A percentile compares a stretch with the other conserved stretches of the same genome.
phyloP scores from a whole-genome alignment of 1,140 invertebrate species.

The Temnothorax longispinosus region DNA sequence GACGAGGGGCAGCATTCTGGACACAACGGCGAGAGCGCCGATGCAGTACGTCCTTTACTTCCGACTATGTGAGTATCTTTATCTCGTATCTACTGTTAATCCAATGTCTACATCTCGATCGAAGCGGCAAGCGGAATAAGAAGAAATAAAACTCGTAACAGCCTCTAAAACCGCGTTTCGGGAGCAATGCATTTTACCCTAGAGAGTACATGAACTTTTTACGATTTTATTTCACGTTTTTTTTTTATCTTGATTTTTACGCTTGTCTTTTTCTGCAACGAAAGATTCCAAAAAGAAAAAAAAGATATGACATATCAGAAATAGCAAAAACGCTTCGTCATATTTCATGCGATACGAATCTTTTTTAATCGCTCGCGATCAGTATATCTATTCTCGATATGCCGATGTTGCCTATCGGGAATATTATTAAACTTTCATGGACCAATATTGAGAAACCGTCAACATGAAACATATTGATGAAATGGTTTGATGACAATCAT shows the following conservation, averaged over 20 bases:
- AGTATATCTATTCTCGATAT: neutral
- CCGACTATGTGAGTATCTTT: slow-evolving; percentile 89
- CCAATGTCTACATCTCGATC: neutral
- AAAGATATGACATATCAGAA: neutral
- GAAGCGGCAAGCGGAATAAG: neutral
- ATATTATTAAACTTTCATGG: slow-evolving; percentile 11
- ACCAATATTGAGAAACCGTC: neutral
- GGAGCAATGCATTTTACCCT: neutral
- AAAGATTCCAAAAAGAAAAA: neutral
- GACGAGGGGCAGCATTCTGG: slow-evolving; percentile 93
- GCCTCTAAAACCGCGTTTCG: neutral
- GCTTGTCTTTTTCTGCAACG: neutral
- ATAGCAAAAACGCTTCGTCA: neutral
- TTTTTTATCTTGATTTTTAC: neutral
- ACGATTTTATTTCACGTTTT: neutral
- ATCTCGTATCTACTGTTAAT: neutral
- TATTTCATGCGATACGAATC: neutral
- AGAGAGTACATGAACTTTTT: neutral
- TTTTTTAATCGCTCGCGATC: slow-evolving; percentile 1
- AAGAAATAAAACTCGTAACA: neutral
- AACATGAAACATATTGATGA: slow-evolving; percentile 11
- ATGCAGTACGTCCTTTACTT: slow-evolving; percentile 95
- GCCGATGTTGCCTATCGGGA: neutral
- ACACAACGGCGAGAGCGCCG: slow-evolving; percentile 90
- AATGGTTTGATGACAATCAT: slow-evolving; percentile 24